Evolutionary conservation across 2,113 vertebrate genomes (phyloP).

Genomic region (Anseranas semipalmata): DNA sequence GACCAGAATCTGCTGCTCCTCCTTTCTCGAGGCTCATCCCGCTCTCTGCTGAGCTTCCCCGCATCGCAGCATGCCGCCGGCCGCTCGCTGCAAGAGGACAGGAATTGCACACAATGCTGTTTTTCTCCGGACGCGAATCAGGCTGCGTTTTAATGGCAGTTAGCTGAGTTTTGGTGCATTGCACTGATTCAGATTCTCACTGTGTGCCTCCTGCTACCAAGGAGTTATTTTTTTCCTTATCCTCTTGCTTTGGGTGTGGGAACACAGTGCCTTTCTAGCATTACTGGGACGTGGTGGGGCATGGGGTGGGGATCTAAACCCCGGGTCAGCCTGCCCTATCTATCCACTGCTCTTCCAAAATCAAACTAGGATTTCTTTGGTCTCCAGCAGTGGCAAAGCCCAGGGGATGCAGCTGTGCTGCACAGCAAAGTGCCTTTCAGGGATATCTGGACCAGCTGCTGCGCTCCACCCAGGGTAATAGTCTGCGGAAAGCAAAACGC

Average conservation of each 20-base stretch:
- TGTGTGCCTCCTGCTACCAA: neutral
- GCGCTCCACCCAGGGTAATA: slow-evolving; percentile 41
- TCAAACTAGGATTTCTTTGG: neutral
- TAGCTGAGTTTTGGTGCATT: neutral
- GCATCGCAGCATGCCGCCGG: neutral
- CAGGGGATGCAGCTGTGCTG: neutral
- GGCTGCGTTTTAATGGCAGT: neutral
- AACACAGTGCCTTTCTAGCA: neutral
- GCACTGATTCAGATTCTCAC: neutral
- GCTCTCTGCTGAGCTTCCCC: neutral
- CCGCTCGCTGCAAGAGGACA: neutral
- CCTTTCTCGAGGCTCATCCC: neutral
- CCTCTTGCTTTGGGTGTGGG: neutral
- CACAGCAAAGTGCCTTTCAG: slow-evolving; percentile 2
- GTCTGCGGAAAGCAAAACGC: slow-evolving; percentile 26
- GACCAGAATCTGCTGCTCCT: neutral
- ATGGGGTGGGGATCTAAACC: neutral
- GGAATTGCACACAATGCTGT: neutral
- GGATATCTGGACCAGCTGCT: slow-evolving; percentile 27
- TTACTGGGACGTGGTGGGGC: neutral
- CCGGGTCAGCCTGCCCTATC: slow-evolving; percentile 8
- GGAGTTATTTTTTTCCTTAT: neutral
- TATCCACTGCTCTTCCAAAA: neutral
- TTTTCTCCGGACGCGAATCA: neutral
- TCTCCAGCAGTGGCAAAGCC: neutral